Evolutionary conservation across 2,797 vertebrate species (phyloP), one percentile per base, ranked within the genome.

Genomic region (Scarus forsteni): DNA sequence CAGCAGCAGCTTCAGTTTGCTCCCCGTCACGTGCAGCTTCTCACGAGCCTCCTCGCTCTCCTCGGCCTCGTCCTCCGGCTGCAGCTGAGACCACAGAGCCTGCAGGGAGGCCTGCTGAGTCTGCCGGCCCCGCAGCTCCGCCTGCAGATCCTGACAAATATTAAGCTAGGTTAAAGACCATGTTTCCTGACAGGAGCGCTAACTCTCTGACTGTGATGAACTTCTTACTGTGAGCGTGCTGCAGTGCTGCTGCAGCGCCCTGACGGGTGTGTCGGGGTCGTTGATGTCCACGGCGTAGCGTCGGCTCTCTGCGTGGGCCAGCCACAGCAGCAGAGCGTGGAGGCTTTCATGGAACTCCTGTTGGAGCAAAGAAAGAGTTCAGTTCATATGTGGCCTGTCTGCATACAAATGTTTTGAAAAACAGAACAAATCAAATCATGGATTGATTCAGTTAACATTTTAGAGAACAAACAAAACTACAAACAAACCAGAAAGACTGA

Each of bases 301-400:
- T 19, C 85, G 85, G 75, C 92, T 94, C 77, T 98, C 97, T 0
- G 96, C 96, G 8, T 92, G 91, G 1, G 93, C 94, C 75, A 99
- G 79, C 96, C 97, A 99, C 77, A 98, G 89, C 68, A 98, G 89
- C 75, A 98, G 89, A 5, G 94, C 93, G 69, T 97, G 95, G 60
- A 96, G 95, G 45, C 79, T 80, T 51, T 95, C 89, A 5, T 98
- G 96, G 82, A 97, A 98, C 75, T 98, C 97, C 98, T 99, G 85
- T 0, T 77, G 7, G 27, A 39, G 18, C 13, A 58, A 51, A 11
- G 46, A 8, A 38, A 8, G 43, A 56, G 10, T 10, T 8, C 13
- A 6, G 43, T 39, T 39, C 7, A 1, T 39, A 39, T 39, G 38
- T 27, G 38, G 7, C 9, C 9, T 39, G 38, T 1, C 9, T 39